Evolutionary conservation across 2,888 invertebrate species (phyloP).

Genomic region (Operophtera brumata): DNA sequence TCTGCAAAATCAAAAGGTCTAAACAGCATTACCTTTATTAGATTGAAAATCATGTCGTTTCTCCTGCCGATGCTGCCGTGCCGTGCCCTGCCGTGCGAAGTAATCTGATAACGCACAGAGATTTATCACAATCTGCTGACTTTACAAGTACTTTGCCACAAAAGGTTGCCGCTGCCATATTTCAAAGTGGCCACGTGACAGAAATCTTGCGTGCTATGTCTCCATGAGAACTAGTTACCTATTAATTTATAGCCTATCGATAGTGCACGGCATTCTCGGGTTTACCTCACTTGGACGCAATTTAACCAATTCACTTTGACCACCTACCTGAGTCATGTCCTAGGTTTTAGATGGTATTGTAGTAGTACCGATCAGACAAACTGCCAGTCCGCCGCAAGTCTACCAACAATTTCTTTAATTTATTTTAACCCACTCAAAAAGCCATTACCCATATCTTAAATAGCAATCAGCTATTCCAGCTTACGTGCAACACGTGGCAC

Average conservation of each 20-base stretch:
- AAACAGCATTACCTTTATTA: no score
- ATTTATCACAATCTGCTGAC: no score
- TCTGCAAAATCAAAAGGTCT: no score
- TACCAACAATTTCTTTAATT: background rate
- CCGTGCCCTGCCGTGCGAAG: no score
- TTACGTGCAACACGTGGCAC: constrained; percentile 13
- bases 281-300: constrained; percentile 1
- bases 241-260: constrained; percentile 24
- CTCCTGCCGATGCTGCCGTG: no score
- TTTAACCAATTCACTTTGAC: no score
- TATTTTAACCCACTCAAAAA: constrained; percentile 12
- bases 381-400: no score
- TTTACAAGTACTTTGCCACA: background rate
- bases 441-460: constrained; percentile 20
- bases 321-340: no score
- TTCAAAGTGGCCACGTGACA: background rate
- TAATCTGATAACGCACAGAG: no score
- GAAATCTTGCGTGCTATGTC: constrained; percentile 16
- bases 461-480: constrained; percentile 14
- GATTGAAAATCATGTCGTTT: background rate
- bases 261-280: constrained; percentile 22
- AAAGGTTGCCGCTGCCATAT: background rate
- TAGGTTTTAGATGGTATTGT: no score
- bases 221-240: constrained; percentile 13
- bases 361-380: no score